A percentile compares a stretch with the other conserved stretches of the same genome.
phyloP scores from a whole-genome alignment of 2,797 vertebrate genomes.

The Pelobates cultripes region DNA sequence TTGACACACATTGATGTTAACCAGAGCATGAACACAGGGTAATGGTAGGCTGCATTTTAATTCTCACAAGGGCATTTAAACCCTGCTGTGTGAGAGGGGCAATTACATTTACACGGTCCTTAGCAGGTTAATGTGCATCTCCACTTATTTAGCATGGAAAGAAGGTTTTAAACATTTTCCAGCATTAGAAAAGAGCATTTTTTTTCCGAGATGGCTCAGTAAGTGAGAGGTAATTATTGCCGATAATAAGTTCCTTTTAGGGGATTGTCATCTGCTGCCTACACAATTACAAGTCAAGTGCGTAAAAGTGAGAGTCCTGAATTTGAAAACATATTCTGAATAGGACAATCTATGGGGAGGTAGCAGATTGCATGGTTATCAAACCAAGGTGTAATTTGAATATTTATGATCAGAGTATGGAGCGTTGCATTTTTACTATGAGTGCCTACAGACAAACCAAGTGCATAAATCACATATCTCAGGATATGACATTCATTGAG shows the following conservation, averaged over 20 bases:
- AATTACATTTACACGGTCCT: neutral
- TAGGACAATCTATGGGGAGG: neutral
- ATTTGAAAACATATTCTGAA: neutral
- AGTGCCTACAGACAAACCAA: neutral
- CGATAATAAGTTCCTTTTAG: neutral
- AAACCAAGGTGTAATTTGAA: neutral
- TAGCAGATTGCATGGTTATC: neutral
- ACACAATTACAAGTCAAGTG: neutral
- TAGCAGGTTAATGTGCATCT: neutral
- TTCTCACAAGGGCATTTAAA: neutral
- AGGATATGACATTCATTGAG: neutral
- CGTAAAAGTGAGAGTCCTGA: neutral
- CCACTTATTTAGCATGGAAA: neutral
- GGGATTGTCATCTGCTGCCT: constrained; percentile 2
- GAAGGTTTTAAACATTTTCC: neutral
- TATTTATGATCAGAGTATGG: neutral
- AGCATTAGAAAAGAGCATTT: neutral
- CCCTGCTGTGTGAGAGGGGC: neutral
- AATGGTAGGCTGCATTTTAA: too few species aligned
- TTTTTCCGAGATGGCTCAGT: neutral
- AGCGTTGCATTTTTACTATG: neutral
- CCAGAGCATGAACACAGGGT: too few species aligned
- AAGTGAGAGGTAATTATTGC: constrained; percentile 7
- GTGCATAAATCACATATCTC: neutral
- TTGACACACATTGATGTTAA: too few species aligned